Conservation (phyloP, 2,888 invertebrate species). For the Ectobius pallidus region DNA sequence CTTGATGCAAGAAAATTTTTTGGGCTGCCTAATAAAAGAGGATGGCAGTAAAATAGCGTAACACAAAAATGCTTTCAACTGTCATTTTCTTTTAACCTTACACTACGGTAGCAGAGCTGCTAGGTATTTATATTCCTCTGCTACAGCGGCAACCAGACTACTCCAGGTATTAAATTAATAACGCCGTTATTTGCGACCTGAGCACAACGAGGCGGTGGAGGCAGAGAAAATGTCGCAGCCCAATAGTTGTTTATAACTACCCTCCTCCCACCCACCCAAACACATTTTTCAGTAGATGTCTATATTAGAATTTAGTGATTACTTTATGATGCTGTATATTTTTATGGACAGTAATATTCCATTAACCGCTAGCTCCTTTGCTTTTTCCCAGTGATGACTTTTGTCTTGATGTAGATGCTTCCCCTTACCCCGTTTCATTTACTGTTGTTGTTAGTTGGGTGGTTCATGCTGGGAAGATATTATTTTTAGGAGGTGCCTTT, state of each 20-base stretch:
- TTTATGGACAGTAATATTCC: neutral
- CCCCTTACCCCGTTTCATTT: too few species aligned
- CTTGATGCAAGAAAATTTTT: slow-evolving; percentile 27
- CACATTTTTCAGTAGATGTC: slow-evolving; percentile 14
- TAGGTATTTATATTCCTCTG: neutral
- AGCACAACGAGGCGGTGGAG: neutral
- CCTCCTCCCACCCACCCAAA: too few species aligned
- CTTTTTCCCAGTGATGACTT: too few species aligned
- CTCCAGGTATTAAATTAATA: slow-evolving; percentile 10
- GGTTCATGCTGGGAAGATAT: too few species aligned
- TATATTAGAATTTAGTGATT: slow-evolving; percentile 22
- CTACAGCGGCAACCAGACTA: neutral
- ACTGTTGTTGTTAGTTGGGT: too few species aligned
- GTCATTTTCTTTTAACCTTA: slow-evolving; percentile 38
- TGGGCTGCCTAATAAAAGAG: slow-evolving; percentile 15
- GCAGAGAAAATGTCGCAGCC: neutral
- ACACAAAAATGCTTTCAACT: slow-evolving; percentile 44
- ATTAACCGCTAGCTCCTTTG: too few species aligned
- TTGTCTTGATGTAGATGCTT: too few species aligned
- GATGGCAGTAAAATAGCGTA: slow-evolving; percentile 23
- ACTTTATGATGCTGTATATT: neutral
- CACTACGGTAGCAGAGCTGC: neutral
- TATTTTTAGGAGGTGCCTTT: too few species aligned
- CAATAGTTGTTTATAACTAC: slow-evolving; percentile 27
- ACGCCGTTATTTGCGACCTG: slow-evolving; percentile 16